Evolutionary conservation across 2,888 invertebrate species (phyloP), one percentile per base, ranked within the genome.

Genomic region (Serrognathus titanus): DNA sequence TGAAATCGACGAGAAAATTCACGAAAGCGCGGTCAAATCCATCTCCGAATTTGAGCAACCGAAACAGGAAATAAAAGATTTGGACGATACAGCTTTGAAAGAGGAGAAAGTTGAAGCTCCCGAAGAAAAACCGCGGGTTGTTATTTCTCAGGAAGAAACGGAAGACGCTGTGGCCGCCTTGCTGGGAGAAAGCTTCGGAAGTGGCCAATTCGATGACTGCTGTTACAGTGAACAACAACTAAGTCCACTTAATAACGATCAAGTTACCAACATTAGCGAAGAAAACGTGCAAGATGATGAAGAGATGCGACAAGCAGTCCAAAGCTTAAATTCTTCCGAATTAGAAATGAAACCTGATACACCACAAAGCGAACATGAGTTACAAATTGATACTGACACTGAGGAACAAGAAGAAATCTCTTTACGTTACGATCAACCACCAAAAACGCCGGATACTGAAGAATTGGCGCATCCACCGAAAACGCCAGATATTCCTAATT

Each of bases 101-200:
- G 52, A 70, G 74, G 58, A 71, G 64, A 41, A 69, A 75, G 8
- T 77, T 74, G 63, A 78, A 79, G 9, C 71, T 73, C 1, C 71
- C 77, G 3, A 90, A 60, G 91, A 91, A 69, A 92, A 91, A 70
- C 89, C 89, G 0, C 82, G 92, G 48, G 90, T 89, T 8, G 82
- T 90, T 0, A 94, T 94, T 68, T 94, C 93, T 0, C 94, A 94
- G 76, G 94, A 94, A 79, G 94, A 94, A 78, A 94, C 94, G 0
- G 94, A 92, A 76, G 93, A 93, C 74, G 94, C 94, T 0, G 94
- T 94, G 0, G 93, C 93, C 7, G 93, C 94, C 1, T 78, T 94
- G 31, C 77, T 94, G 53, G 92, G 91, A 24, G 93, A 93, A 75
- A 92, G 92, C 64, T 92, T 94, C 70, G 89, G 90, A 1, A 87